Evolutionary conservation across 1,140 invertebrate species (phyloP), one percentile per base, ranked within the genome.

Genomic region (Drosophila nikananu): DNA sequence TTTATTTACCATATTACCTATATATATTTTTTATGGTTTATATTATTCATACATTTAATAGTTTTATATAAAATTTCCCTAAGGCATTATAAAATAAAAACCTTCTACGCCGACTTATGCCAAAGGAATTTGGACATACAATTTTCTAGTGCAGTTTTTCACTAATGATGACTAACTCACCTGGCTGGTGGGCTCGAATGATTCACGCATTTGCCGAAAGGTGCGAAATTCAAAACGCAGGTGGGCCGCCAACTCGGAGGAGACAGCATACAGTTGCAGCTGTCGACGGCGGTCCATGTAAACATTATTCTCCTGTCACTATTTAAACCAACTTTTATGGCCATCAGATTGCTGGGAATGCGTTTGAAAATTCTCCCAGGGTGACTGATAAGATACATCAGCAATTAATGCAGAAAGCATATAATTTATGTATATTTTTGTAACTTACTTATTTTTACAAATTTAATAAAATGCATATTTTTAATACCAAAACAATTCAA

Each of bases 131-230:
- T 57, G 70, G 42, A 48, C 65, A 72, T 49, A 67, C 77, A 39
- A 39, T 87, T 81, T 68, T 78, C 84, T 83, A 89, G 70, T 79
- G 73, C 71, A 87, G 75, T 89, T 89, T 89, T 89, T 89, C 66
- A 89, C 74, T 57, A 81, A 79, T 81, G 86, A 89, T 89, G 84
- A 89, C 84, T 89, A 89, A 89, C 66, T 79, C 81, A 72, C 65
- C 64, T 74, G 74, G 74, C 61, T 46, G 75, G 74, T 52, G 21
- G 46, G 52, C 74, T 63, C 58, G 77, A 79, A 78, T 87, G 84
- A 89, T 89, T 89, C 84, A 89, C 78, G 64, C 74, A 46, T 55
- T 48, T 25, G 30, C 66, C 30, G 37, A 41, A 52, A 87, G 73
- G 73, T 81, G 84, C 81, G 86, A 81, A 75, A 77, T 71, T 62